Evolutionary conservation across 2,888 invertebrate genomes (phyloP).

Genomic region (Gryllus longicercus): DNA sequence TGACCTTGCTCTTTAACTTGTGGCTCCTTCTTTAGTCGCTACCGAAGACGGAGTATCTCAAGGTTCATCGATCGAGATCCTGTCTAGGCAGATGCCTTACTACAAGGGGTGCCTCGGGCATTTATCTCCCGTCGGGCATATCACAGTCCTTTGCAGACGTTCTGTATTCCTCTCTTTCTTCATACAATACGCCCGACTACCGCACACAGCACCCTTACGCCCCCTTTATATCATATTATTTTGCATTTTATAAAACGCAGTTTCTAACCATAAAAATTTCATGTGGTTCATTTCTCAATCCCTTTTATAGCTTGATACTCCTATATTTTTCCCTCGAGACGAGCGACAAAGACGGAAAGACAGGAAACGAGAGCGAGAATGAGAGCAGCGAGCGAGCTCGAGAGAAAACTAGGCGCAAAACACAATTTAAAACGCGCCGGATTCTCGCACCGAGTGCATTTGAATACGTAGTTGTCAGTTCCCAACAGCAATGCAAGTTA

Average conservation of each 20-base stretch:
- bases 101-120: neutral
- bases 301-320: neutral
- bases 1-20: too few species aligned
- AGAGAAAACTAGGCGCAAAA: too few species aligned
- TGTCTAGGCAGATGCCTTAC: too few species aligned
- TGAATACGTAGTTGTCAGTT: too few species aligned
- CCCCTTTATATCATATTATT: neutral
- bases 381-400: neutral
- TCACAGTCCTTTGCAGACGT: neutral
- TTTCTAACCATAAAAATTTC: neutral
- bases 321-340: neutral
- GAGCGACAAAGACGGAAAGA: neutral
- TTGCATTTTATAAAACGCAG: slow-evolving; percentile 17
- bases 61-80: too few species aligned
- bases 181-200: too few species aligned
- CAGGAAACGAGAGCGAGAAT: neutral
- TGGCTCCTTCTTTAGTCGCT: too few species aligned
- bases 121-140: neutral
- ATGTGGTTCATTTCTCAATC: slow-evolving; percentile 6
- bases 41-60: too few species aligned
- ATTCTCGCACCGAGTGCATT: too few species aligned
- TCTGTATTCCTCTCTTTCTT: too few species aligned
- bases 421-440: too few species aligned
- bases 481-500: too few species aligned
- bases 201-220: neutral